These are phyloP conservation scores for Lepidotrigona ventralis DNA, from an alignment of 1,140 invertebrate species.

Conservation along the genomic window DNA sequence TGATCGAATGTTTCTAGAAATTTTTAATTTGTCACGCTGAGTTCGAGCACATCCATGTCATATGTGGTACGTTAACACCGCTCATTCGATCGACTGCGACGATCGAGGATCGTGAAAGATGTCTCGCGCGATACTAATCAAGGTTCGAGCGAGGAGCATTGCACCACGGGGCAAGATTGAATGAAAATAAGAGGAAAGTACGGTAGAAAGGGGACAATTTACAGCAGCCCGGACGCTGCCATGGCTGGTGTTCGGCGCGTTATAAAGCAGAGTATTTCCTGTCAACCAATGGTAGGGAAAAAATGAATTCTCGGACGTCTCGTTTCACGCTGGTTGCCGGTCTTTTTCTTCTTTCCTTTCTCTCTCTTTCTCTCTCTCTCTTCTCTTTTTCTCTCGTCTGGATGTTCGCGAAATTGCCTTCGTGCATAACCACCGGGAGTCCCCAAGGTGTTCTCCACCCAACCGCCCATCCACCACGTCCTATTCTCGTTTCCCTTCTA, in stretches of 20 bases:
- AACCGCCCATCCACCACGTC: neutral
- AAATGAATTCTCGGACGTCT: conserved; percentile 47
- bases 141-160: neutral
- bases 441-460: conserved; percentile 34
- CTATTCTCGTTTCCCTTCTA: conserved; percentile 1
- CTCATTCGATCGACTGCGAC: no score
- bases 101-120: no score
- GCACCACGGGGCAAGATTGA: neutral
- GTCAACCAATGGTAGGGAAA: conserved; percentile 21
- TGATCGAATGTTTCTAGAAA: no score
- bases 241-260: neutral
- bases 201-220: no score
- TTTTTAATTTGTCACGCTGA: no score
- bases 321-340: conserved; percentile 38
- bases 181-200: neutral
- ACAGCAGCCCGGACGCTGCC: no score
- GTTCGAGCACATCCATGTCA: no score
- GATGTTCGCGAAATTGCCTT: conserved; percentile 51
- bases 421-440: conserved; percentile 22
- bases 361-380: neutral
- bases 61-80: no score
- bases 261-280: conserved; percentile 23
- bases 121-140: neutral
- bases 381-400: neutral
- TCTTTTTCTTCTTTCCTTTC: conserved; percentile 10